Evolutionary conservation across 2,113 vertebrate genomes (phyloP).

Genomic region (Calonectris borealis): DNA sequence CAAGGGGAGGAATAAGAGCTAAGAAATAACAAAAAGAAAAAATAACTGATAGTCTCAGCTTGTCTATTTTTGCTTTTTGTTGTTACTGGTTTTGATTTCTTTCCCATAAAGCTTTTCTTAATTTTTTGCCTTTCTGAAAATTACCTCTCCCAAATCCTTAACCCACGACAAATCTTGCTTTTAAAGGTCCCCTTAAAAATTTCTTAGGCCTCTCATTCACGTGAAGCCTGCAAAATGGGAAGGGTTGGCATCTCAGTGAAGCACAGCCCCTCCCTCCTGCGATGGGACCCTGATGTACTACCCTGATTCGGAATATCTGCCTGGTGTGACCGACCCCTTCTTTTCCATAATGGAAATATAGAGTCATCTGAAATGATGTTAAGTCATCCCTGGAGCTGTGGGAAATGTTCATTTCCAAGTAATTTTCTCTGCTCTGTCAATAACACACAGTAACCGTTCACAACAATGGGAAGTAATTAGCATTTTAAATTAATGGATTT

Average conservation of each 20-base stretch:
- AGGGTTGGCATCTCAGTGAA: not conserved
- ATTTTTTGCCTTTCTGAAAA: not conserved
- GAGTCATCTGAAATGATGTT: not conserved
- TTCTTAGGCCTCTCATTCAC: not conserved
- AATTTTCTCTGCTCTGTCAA: not conserved
- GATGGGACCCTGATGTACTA: accelerated
- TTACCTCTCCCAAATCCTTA: not conserved
- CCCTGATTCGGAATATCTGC: not conserved
- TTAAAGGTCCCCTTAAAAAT: not conserved
- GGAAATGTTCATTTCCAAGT: not conserved
- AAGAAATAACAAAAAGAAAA: not conserved
- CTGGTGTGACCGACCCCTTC: not conserved
- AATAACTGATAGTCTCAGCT: not conserved
- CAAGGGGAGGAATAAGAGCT: not conserved
- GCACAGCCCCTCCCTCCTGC: not conserved
- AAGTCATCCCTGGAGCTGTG: not conserved
- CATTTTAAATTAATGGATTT: conserved; percentile 2
- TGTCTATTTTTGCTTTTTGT: not conserved
- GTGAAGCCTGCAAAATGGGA: not conserved
- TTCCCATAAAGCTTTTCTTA: not conserved
- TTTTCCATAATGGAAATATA: not conserved
- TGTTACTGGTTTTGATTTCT: not conserved
- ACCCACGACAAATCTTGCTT: not conserved
- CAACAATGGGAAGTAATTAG: not conserved
- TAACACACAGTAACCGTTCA: not conserved